Conservation (phyloP, 2,797 vertebrate species). For the Scleropages formosus region DNA sequence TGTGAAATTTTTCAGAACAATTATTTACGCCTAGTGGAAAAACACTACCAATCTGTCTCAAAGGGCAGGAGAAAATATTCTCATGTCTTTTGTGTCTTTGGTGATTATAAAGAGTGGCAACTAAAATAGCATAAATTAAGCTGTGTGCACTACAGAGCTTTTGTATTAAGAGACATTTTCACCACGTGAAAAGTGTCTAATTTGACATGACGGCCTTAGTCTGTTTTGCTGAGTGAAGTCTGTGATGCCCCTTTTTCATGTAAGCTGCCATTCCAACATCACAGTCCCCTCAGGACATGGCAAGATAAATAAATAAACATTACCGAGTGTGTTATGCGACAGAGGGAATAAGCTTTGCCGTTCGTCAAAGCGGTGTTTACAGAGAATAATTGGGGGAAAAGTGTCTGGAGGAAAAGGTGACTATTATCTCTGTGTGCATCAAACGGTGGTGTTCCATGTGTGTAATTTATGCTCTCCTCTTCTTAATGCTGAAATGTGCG, state of each 20-base stretch:
- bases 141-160: neutral
- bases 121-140: neutral
- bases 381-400: conserved; percentile 20
- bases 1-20: conserved; percentile 52
- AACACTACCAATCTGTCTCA: neutral
- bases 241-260: neutral
- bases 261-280: neutral
- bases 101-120: conserved; percentile 7
- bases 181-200: neutral
- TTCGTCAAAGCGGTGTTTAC: conserved; percentile 10
- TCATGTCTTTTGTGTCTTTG: neutral
- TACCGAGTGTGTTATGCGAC: neutral
- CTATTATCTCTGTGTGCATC: conserved; percentile 16
- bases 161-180: neutral
- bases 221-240: neutral
- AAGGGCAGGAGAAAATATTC: conserved; percentile 4
- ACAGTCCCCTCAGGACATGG: neutral
- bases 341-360: neutral
- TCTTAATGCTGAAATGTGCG: conserved; percentile 17
- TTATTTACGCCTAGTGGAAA: conserved; percentile 49
- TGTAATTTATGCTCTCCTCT: conserved; percentile 1
- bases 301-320: conserved; percentile 2
- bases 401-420: conserved; percentile 19
- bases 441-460: conserved; percentile 3
- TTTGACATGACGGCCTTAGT: neutral